Conservation (phyloP, 2,113 vertebrate genomes). For the Phocoena sinus region DNA sequence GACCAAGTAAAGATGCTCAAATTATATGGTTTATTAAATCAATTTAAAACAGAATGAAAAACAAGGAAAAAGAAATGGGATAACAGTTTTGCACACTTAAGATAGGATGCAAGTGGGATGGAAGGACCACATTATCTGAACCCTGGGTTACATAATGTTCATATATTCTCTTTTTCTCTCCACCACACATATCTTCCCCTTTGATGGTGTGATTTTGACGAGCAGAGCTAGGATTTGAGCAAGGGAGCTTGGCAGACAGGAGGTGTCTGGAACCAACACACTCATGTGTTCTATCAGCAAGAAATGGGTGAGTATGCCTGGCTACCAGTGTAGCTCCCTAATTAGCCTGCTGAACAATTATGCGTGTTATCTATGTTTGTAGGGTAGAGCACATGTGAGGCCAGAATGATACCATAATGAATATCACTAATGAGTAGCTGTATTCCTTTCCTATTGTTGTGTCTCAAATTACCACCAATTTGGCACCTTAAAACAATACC, state of each 20-base stretch:
- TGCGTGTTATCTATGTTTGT: neutral
- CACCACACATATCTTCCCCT: neutral
- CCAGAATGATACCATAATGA: neutral
- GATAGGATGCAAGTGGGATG: neutral
- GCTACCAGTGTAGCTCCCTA: neutral
- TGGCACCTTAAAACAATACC: neutral
- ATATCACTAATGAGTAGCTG: neutral
- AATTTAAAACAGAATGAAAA: neutral
- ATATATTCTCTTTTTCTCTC: neutral
- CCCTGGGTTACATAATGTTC: neutral
- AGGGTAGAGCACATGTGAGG: neutral
- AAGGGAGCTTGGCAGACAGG: neutral
- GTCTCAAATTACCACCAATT: neutral
- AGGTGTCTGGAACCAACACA: neutral
- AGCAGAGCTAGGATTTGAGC: neutral
- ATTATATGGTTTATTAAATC: neutral
- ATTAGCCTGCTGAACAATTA: neutral
- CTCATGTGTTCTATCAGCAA: neutral
- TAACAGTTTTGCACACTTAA: neutral
- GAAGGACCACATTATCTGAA: neutral
- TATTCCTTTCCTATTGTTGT: neutral
- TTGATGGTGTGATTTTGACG: neutral
- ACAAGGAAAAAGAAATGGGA: neutral
- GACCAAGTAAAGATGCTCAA: neutral
- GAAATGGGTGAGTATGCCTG: neutral